Evolutionary conservation across 2,113 vertebrate species (phyloP), one percentile per base, ranked within the genome.

Genomic region (Paradoxurus hermaphroditus): DNA sequence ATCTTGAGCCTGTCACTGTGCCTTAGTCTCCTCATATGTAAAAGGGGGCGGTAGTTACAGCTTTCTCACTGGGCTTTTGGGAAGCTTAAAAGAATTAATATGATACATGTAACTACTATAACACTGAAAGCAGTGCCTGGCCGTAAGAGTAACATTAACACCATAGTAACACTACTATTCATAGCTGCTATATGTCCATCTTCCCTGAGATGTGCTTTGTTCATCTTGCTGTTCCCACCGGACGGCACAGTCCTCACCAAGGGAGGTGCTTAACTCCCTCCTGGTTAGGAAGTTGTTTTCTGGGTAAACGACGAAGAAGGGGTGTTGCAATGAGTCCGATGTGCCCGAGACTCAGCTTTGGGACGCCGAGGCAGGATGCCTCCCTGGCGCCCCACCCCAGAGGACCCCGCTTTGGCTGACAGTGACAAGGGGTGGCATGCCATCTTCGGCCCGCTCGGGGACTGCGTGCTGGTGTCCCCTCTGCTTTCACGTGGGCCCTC

Each of bases 321-420:
- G 23, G 36, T 36, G 10, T 25, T 21, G 56, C 39, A 56, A 7
- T 0, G 4, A 15, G 41, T n/a, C 51, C 10, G 15, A 7, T 25
- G 21, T n/a, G 39, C 31, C 4, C 4, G n/a, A 63, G 62, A 21
- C 23, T 12, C n/a, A 10, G 23, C 39, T 36, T 36, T 70, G 63
- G 39, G 63, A 59, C 31, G 23, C 31, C 15, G 1, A 13, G 9
- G 49, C 15, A 3, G 11, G 31, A 39, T 39, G 63, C 25, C 0
- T 23, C 12, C 62, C 59, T 23, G 0, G 1, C 29, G 11, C 14
- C 72, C 63, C 7, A 1, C 23, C 4, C 4, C 67, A 21, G 0
- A 1, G 23, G 34, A 39, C 53, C 49, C 44, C 41, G 82, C 70
- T 23, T 7, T 49, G 25, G 51, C 9, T 67, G 31, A 23, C 18